Percentiles rank a stretch among this genome's conserved stretches.
Conservation (phyloP, 2,888 invertebrate species). For the Eilema caniola region DNA sequence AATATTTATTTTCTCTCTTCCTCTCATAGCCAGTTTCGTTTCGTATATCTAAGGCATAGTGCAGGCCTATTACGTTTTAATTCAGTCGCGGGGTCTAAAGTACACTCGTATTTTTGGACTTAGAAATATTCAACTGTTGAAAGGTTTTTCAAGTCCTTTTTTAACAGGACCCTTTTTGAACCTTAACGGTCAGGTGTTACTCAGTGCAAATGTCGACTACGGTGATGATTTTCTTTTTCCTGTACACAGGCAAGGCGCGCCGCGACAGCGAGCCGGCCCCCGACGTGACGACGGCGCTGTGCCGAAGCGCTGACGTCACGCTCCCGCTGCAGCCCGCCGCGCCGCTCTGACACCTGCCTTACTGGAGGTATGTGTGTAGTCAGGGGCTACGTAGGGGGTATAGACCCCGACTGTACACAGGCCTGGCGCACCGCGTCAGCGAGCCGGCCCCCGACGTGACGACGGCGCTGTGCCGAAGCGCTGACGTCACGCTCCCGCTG, state of each 20-base stretch:
- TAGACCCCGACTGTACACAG: slow-evolving; percentile 46
- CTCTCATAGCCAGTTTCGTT: too few relatives aligned
- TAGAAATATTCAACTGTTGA: too few relatives aligned
- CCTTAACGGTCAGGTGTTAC: too few relatives aligned
- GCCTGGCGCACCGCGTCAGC: slow-evolving; percentile 77
- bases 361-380: slow-evolving; percentile 73
- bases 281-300: slow-evolving; percentile 65
- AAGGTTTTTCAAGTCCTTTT: too few relatives aligned
- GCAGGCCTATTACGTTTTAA: too few relatives aligned
- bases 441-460: slow-evolving; percentile 54
- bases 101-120: too few relatives aligned
- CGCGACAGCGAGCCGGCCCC: slow-evolving; percentile 69
- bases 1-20: too few relatives aligned
- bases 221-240: too few relatives aligned
- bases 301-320: slow-evolving; percentile 61
- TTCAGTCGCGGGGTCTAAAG: too few relatives aligned
- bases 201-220: too few relatives aligned
- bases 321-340: slow-evolving; percentile 73
- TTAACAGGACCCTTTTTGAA: too few relatives aligned
- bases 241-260: slow-evolving; percentile 70
- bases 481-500: slow-evolving; percentile 63
- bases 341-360: slow-evolving; percentile 89
- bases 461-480: slow-evolving; percentile 73
- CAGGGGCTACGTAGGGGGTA: background rate
- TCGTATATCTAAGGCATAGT: too few relatives aligned